Percentiles rank a stretch among this genome's conserved stretches.
Conservation (phyloP, 1,140 invertebrate genomes). For the Cardiocondyla obscurior region DNA sequence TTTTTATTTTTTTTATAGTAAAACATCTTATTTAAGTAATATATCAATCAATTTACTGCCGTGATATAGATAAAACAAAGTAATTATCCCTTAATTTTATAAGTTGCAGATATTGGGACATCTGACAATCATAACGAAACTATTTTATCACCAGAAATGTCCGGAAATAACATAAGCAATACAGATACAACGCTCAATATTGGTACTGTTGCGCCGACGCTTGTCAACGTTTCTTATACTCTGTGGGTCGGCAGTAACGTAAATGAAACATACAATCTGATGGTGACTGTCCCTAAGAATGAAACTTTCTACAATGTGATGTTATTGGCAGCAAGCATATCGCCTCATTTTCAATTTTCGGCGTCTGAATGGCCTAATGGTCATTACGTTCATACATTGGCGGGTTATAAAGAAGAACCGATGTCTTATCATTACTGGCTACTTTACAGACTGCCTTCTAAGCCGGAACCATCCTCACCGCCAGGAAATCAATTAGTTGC, state of each 20-base stretch:
- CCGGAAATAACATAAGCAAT: slow-evolving; percentile 52
- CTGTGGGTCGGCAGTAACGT: slow-evolving; percentile 94
- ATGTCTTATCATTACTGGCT: slow-evolving; percentile 95
- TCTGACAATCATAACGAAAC: slow-evolving; percentile 72
- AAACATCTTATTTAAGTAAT: background rate
- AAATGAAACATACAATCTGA: slow-evolving; percentile 89
- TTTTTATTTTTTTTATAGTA: no score
- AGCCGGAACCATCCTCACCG: slow-evolving; percentile 90
- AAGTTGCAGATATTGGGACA: slow-evolving; percentile 67
- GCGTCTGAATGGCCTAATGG: slow-evolving; percentile 95
- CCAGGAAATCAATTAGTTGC: slow-evolving; percentile 93
- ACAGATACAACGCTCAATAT: slow-evolving; percentile 51
- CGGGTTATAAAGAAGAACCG: slow-evolving; percentile 93
- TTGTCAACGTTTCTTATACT: slow-evolving; percentile 91
- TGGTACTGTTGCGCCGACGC: slow-evolving; percentile 56
- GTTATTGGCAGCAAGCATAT: slow-evolving; percentile 91
- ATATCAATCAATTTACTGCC: background rate
- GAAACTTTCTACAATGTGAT: slow-evolving; percentile 94
- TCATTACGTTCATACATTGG: slow-evolving; percentile 94
- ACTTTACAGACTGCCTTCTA: slow-evolving; percentile 90
- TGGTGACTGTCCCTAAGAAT: slow-evolving; percentile 88
- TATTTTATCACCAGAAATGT: slow-evolving; percentile 59
- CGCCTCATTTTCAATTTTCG: slow-evolving; percentile 88
- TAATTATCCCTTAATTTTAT: slow-evolving; percentile 13
- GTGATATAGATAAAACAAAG: background rate